A percentile compares a stretch with the other conserved stretches of the same genome.
phyloP scores from a whole-genome alignment of 2,888 invertebrate species.

The Nephrotoma appendiculata region DNA sequence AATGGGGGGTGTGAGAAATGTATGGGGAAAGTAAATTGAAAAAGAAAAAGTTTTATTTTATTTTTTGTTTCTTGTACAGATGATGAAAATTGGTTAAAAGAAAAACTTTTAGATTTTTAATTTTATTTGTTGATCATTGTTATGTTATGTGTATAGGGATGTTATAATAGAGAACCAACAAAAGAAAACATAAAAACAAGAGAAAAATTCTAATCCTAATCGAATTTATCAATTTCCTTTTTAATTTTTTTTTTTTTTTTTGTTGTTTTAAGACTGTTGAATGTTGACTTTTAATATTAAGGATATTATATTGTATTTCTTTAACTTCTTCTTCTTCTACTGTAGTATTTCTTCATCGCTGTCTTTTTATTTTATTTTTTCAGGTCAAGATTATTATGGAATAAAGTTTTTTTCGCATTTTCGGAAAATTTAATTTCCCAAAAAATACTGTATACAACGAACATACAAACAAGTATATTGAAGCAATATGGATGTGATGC shows the following conservation, averaged over 20 bases:
- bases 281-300: neutral
- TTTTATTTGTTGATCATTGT: neutral
- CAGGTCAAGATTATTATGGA: neutral
- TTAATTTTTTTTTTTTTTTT: neutral
- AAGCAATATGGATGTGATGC: neutral
- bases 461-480: neutral
- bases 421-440: neutral
- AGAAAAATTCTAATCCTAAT: neutral
- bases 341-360: neutral
- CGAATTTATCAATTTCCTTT: neutral
- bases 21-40: neutral
- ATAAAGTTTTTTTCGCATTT: neutral
- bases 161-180: neutral
- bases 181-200: neutral
- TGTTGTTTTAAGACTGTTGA: neutral
- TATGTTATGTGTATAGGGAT: neutral
- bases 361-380: neutral
- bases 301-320: neutral
- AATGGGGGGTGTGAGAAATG: neutral
- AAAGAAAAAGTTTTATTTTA: neutral
- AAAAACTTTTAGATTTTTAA: neutral
- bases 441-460: neutral
- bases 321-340: neutral
- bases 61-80: neutral
- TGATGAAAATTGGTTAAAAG: neutral